Evolutionary conservation across 2,113 vertebrate genomes (phyloP), one percentile per base, ranked within the genome.

Genomic region (Chaenocephalus aceratus): DNA sequence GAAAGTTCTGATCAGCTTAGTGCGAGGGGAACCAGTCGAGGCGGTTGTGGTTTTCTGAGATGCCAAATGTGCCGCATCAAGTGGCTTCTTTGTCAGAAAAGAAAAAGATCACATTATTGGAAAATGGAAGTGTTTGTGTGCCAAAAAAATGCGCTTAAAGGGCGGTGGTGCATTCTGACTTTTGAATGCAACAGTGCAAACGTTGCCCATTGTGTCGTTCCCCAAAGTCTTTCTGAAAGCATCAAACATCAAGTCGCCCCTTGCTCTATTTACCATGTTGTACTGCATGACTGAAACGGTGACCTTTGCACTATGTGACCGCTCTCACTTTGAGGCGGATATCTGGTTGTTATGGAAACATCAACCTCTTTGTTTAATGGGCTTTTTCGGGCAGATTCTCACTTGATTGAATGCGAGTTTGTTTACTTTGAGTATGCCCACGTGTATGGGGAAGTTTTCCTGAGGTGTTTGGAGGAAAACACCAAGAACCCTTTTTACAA

Each of bases 221-320:
- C n/a, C 34, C n/a, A 6, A 30, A 68, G 62, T 80, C 65, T 64
- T 68, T 41, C 75, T 49, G 18, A 58, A 54, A 56, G 44, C 44
- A 14, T 11, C 26, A 54, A 56, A 49, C 44, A 14, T 11, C 26
- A 64, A 30, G 30, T 62, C 14, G 5, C n/a, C 67, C 56, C 34
- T 48, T 52, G 71, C 79, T 76, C 79, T 69, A 1, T 73, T 79
- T 67, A 46, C 59, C 49, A 51, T 63, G 60, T 80, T 41, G 68
- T 70, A 36, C 67, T 75, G 83, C 86, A 73, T 87, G 84, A 82
- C 69, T 74, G 75, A 77, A 84, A 54, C 12, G 41, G 66, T 79
- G 84, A 86, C 88, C 79, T 81, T 80, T 86, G 79, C 82, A 81
- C 81, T 81, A 79, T 82, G 77, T 62, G 79, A 86, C 79, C 72